These are phyloP conservation scores for Sylvietta virens DNA, from an alignment of 2,113 vertebrate genomes.

Conservation along the genomic window DNA sequence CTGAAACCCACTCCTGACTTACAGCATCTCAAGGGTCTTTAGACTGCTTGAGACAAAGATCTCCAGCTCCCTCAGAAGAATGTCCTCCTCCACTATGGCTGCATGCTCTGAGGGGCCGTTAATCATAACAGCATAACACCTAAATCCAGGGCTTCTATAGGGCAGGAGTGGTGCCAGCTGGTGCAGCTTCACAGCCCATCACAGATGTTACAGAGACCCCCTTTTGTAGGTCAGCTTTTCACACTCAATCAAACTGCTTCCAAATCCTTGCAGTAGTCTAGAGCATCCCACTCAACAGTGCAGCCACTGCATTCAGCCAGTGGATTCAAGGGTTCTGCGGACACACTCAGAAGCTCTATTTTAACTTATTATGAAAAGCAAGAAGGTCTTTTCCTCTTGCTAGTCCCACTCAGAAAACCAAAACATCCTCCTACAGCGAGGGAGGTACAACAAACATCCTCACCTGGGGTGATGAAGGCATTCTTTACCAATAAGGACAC, in stretches of 20 bases:
- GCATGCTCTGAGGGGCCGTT: background rate
- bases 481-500: conserved; percentile 75
- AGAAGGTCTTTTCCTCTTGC: background rate
- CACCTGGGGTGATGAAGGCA: conserved; percentile 73
- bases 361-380: background rate
- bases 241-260: background rate
- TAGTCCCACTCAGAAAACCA: background rate
- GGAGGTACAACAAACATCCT: no score
- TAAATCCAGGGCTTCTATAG: background rate
- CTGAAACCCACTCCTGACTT: background rate
- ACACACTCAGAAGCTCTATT: background rate
- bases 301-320: background rate
- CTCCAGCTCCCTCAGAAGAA: background rate
- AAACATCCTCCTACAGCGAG: fast-evolving
- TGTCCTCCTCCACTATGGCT: background rate
- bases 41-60: background rate
- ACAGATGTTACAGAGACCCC: background rate
- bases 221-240: background rate
- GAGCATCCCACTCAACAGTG: background rate
- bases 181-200: background rate
- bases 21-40: background rate
- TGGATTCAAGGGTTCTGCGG: background rate
- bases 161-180: background rate
- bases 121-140: background rate
- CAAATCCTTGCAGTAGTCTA: background rate